Evolutionary conservation across 2,113 vertebrate species (phyloP).

Genomic region (Regulus satrapa): DNA sequence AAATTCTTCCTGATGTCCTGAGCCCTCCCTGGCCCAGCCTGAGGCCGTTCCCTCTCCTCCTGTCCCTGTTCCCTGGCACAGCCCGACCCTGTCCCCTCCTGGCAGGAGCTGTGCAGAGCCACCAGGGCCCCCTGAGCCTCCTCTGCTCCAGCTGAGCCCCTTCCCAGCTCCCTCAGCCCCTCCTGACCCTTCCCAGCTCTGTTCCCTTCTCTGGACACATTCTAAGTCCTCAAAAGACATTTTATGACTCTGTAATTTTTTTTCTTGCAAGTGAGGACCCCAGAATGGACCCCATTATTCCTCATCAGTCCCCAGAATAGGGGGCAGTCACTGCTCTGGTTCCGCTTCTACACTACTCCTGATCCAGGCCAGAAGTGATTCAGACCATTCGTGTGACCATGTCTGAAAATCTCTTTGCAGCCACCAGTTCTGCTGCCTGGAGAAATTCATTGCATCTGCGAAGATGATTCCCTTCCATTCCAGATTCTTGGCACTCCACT

Average conservation of each 20-base stretch:
- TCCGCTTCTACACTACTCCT: not conserved
- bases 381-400: not conserved
- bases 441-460: not conserved
- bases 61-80: not conserved
- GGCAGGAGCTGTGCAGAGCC: not conserved
- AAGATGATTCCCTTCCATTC: not conserved
- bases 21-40: accelerated
- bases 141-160: not conserved
- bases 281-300: not conserved
- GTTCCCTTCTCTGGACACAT: accelerated
- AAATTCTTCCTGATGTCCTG: not conserved
- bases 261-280: not conserved
- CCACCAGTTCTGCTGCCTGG: not conserved
- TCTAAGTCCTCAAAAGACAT: not conserved
- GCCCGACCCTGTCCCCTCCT: accelerated
- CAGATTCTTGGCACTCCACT: not conserved
- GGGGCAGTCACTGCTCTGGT: not conserved
- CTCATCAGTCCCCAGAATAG: not conserved
- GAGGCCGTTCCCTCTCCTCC: accelerated
- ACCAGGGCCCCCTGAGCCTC: not conserved
- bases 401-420: not conserved
- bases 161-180: accelerated
- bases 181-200: not conserved
- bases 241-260: not conserved
- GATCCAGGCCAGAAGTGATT: not conserved